phyloP scores from a whole-genome alignment of 2,113 vertebrate species.

The Charina bottae region DNA sequence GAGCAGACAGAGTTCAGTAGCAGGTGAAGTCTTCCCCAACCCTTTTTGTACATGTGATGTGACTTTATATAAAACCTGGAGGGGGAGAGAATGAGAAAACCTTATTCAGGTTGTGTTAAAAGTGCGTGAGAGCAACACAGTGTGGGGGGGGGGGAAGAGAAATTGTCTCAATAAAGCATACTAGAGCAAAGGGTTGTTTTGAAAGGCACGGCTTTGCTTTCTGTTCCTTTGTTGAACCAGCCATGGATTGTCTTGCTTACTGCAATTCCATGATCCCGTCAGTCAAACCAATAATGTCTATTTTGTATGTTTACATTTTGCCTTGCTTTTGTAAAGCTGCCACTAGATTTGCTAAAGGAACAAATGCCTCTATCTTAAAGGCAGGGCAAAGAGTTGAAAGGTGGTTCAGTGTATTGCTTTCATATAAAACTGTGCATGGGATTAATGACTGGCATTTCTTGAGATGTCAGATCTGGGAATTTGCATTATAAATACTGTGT shows the following conservation, averaged over 20 bases:
- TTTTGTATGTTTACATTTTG: slow-evolving; percentile 65
- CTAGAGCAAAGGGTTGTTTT: slow-evolving; percentile 9
- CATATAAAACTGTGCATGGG: slow-evolving; percentile 27
- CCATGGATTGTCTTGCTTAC: slow-evolving; percentile 56
- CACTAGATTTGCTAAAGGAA: slow-evolving; percentile 47
- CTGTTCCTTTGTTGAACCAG: slow-evolving; percentile 66
- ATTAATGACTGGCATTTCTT: background rate
- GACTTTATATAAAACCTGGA: slow-evolving; percentile 33
- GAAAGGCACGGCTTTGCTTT: slow-evolving; percentile 40
- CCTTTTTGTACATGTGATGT: background rate
- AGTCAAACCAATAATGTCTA: slow-evolving; percentile 58
- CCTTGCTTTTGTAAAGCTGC: slow-evolving; percentile 34
- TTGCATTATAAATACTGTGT: slow-evolving; percentile 26
- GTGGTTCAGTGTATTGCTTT: slow-evolving; percentile 43
- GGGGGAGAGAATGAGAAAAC: slow-evolving; percentile 23
- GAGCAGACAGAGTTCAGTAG: slow-evolving; percentile 62
- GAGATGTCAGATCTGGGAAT: slow-evolving; percentile 32
- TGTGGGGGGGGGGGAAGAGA: background rate
- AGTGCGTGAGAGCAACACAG: slow-evolving; percentile 15
- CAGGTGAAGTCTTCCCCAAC: slow-evolving; percentile 56
- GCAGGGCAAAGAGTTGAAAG: slow-evolving; percentile 58
- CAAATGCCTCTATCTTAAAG: background rate
- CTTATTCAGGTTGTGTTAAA: slow-evolving; percentile 15
- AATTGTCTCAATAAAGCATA: background rate
- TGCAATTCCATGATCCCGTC: slow-evolving; percentile 66